Conservation (phyloP, 2,797 vertebrate genomes). For the Muraenolepis orangiensis region DNA sequence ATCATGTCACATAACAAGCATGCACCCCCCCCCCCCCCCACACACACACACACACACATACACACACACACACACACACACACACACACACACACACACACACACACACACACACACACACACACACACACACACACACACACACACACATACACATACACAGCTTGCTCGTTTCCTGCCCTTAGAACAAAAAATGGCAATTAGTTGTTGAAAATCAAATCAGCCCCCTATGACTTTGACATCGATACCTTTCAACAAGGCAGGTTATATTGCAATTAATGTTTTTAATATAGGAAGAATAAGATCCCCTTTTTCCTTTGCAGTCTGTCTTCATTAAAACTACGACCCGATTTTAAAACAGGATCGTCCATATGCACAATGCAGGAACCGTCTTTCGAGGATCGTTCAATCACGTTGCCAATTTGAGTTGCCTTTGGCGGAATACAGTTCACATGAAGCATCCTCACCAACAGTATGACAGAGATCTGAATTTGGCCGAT, state of each 20-base stretch:
- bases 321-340: too few relatives aligned
- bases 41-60: too few relatives aligned
- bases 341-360: constrained; percentile 49
- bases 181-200: constrained; percentile 47
- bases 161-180: constrained; percentile 38
- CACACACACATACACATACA: constrained; percentile 17
- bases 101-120: background rate
- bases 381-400: constrained; percentile 23
- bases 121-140: background rate
- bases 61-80: too few relatives aligned
- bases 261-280: constrained; percentile 65
- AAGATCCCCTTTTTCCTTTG: too few relatives aligned
- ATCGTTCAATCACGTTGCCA: constrained; percentile 16
- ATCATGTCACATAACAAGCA: background rate
- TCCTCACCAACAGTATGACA: background rate
- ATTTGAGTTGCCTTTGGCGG: background rate
- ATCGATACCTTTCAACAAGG: constrained; percentile 44
- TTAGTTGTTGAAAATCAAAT: constrained; percentile 55
- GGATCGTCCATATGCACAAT: constrained; percentile 27
- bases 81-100: too few relatives aligned
- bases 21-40: too few relatives aligned
- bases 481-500: background rate
- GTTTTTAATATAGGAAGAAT: constrained; percentile 51
- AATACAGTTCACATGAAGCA: background rate
- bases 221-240: constrained; percentile 41